Evolutionary conservation across 2,113 vertebrate genomes (phyloP).

Genomic region (Raphicerus campestris): DNA sequence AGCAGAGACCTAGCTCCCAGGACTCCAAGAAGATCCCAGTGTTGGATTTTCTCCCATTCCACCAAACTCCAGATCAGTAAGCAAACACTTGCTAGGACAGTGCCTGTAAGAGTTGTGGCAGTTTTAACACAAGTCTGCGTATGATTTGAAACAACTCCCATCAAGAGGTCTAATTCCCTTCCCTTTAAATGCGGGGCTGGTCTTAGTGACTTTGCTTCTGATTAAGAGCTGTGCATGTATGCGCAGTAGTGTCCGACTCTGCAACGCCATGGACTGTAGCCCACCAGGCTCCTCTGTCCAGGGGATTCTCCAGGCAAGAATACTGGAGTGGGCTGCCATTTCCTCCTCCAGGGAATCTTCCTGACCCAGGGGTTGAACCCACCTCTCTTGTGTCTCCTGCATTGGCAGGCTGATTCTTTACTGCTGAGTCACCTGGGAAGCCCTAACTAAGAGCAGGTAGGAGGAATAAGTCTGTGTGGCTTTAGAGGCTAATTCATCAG

Average conservation of each 20-base stretch:
- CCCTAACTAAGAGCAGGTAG: neutral
- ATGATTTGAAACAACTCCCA: neutral
- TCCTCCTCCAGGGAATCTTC: neutral
- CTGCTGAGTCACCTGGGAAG: neutral
- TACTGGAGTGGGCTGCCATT: neutral
- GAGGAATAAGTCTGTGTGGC: neutral
- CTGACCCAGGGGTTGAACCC: neutral
- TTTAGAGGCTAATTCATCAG: conserved; percentile 24
- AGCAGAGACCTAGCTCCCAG: neutral
- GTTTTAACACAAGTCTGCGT: neutral
- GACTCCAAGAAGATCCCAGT: conserved; percentile 4
- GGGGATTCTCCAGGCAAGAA: neutral
- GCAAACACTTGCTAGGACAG: neutral
- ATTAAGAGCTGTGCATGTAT: accelerated
- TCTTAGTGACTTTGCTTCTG: neutral
- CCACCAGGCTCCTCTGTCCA: neutral
- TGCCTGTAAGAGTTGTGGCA: neutral
- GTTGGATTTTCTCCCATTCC: neutral
- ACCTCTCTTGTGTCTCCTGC: neutral
- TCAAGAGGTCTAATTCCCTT: neutral
- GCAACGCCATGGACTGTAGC: neutral
- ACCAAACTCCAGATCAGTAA: neutral
- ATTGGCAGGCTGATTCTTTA: neutral
- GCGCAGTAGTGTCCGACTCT: neutral
- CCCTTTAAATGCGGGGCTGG: neutral